Base-by-base conservation (phyloP, 2,888 invertebrate genomes). In the Cheilosia variabilis region DNA sequence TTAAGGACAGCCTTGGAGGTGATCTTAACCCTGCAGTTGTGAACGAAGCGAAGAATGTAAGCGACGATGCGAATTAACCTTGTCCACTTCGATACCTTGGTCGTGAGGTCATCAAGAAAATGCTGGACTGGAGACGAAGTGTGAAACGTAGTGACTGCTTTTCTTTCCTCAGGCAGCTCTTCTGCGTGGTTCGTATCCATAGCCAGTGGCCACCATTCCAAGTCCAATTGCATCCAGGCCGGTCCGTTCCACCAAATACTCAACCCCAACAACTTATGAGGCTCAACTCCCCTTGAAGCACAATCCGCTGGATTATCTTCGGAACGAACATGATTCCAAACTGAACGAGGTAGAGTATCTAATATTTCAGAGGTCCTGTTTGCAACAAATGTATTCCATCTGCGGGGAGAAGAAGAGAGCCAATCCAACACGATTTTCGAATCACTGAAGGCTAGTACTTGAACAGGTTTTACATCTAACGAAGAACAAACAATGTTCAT, bases 251-350 rank as follows among this genome's bases (percentile, higher is more conserved):
- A n/a, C n/a, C n/a, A n/a, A n/a, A n/a, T n/a, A n/a, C n/a, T n/a
- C n/a, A n/a, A n/a, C n/a, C n/a, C n/a, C n/a, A n/a, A n/a, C n/a
- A n/a, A n/a, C n/a, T n/a, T n/a, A n/a, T n/a, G n/a, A n/a, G n/a
- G n/a, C n/a, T n/a, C n/a, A n/a, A n/a, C n/a, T n/a, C n/a, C n/a
- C n/a, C n/a, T n/a, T n/a, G n/a, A n/a, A n/a, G n/a, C 3, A 7
- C 82, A 52, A 72, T 89, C 88, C 0, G 89, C 88, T 7, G 88
- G 87, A 50, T 89, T 89, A 7, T 81, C 58, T 2, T 43, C 58
- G 4, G 87, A 82, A 7, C 71, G 60, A 2, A 89, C 79, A 75
- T 88, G 87, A 7, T 76, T 72, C 88, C 88, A 88, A 37, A 45
- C 22, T 0, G 57, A 62, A 15, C 52, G 31, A 1, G 82, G 53